Evolutionary conservation across 1,140 invertebrate genomes (phyloP).

Genomic region (Tetragnatha versicolor): DNA sequence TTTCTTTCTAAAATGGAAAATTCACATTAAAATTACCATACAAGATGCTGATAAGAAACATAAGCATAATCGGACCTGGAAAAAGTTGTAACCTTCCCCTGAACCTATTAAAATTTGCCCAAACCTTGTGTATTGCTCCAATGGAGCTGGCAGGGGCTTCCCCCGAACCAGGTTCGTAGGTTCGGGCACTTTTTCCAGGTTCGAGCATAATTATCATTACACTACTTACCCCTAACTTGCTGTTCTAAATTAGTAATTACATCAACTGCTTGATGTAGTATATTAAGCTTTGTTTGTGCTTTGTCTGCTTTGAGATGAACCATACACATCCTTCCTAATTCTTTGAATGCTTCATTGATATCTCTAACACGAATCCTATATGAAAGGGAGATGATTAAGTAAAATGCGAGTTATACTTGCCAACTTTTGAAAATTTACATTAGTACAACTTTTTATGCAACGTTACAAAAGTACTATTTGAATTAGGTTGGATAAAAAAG

Average conservation of each 20-base stretch:
- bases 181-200: no score
- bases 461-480: no score
- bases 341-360: conserved; percentile 75
- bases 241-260: conserved; percentile 71
- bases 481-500: no score
- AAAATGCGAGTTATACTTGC: no score
- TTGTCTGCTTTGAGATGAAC: conserved; percentile 70
- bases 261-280: conserved; percentile 71
- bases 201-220: neutral
- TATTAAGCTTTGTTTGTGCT: conserved; percentile 71
- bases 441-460: no score
- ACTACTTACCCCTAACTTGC: conserved; percentile 69
- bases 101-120: neutral
- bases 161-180: no score
- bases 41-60: neutral
- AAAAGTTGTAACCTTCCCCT: neutral
- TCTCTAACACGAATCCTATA: conserved; percentile 71
- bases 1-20: conserved; percentile 78
- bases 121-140: neutral
- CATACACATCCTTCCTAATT: conserved; percentile 71
- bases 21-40: neutral
- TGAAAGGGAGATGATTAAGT: neutral
- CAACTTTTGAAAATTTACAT: no score
- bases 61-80: neutral
- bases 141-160: no score